These are phyloP conservation scores for Nyctalus aviator DNA, from an alignment of 2,797 vertebrate species.

Conservation along the genomic window DNA sequence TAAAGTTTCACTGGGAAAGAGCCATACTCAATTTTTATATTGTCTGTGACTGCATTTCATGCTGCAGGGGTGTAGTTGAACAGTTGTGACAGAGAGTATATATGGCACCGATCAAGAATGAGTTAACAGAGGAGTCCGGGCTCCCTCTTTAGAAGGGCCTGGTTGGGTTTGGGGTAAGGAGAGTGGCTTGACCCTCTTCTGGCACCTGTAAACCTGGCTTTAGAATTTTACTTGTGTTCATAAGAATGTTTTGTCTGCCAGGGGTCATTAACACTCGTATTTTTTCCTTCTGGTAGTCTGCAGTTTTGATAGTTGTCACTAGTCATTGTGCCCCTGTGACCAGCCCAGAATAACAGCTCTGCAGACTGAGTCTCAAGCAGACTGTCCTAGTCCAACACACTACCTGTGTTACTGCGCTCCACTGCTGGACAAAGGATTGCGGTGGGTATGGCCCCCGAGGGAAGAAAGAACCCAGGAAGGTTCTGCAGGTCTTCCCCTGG, in stretches of 20 bases:
- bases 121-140: not conserved
- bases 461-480: too few relatives aligned
- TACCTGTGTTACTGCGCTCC: not conserved
- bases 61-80: not conserved
- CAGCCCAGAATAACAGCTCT: not conserved
- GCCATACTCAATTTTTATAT: not conserved
- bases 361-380: not conserved
- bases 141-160: not conserved
- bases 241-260: not conserved
- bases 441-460: not conserved
- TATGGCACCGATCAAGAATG: not conserved
- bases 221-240: not conserved
- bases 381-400: not conserved
- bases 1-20: not conserved
- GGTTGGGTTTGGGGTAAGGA: too few relatives aligned
- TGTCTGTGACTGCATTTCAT: not conserved
- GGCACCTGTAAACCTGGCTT: not conserved
- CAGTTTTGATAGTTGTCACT: not conserved
- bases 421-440: not conserved
- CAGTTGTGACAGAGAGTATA: fast-evolving
- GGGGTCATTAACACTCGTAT: not conserved
- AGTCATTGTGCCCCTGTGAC: not conserved
- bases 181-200: not conserved
- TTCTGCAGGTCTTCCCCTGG: not conserved
- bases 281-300: not conserved